Conservation (phyloP, 92 coral and sea anemone genomes). For the Porites lobata region DNA sequence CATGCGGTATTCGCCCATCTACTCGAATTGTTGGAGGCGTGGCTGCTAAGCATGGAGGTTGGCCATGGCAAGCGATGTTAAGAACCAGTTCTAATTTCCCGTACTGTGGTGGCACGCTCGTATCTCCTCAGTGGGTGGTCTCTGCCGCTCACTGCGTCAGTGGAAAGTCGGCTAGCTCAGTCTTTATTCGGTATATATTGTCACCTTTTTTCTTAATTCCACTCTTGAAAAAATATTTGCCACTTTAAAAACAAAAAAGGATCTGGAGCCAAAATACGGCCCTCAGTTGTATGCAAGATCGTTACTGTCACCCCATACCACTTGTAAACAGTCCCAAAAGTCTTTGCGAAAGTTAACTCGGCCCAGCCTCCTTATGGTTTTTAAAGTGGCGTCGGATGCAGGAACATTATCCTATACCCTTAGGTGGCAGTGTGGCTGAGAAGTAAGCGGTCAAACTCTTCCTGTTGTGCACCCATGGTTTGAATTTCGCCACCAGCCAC, state of each 20-base stretch:
- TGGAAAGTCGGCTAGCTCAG: slow-evolving; percentile 1
- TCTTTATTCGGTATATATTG: slow-evolving; percentile 46
- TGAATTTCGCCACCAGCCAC: too few relatives aligned
- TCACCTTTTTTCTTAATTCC: neutral
- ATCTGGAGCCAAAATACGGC: too few relatives aligned
- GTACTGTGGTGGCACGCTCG: slow-evolving; percentile 70
- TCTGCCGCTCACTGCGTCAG: slow-evolving; percentile 58
- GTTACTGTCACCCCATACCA: too few relatives aligned
- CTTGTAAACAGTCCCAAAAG: too few relatives aligned
- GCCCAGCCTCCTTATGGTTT: too few relatives aligned
- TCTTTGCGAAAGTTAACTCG: too few relatives aligned
- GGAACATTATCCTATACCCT: too few relatives aligned
- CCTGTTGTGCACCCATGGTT: too few relatives aligned
- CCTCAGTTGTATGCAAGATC: too few relatives aligned
- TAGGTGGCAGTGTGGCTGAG: too few relatives aligned
- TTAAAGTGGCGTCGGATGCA: too few relatives aligned
- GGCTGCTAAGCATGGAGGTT: slow-evolving; percentile 59
- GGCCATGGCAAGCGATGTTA: slow-evolving; percentile 72
- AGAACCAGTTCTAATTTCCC: slow-evolving; percentile 47
- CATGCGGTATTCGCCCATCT: slow-evolving; percentile 54
- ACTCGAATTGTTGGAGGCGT: slow-evolving; percentile 61
- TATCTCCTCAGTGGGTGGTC: slow-evolving; percentile 62
- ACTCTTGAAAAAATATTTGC: neutral
- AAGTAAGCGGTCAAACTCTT: too few relatives aligned
- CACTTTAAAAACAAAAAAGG: neutral